Conservation (phyloP, 1,140 invertebrate genomes). For the Drosophila repleta region DNA sequence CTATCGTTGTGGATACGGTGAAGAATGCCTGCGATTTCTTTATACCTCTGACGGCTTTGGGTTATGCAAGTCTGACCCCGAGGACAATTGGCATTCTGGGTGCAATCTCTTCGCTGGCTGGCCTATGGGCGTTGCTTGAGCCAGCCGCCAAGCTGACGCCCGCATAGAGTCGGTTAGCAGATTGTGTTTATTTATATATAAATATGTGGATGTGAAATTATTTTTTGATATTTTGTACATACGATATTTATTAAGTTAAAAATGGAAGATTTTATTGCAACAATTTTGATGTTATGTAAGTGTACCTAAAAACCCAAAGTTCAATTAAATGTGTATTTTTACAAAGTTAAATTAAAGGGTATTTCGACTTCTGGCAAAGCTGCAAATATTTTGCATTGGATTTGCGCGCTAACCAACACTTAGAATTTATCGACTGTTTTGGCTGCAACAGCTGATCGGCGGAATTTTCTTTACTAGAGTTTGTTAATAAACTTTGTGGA, state of each 20-base stretch:
- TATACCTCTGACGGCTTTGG: slow-evolving; percentile 91
- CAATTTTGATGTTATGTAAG: slow-evolving; percentile 1
- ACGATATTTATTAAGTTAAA: slow-evolving; percentile 46
- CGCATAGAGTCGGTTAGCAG: slow-evolving; percentile 64
- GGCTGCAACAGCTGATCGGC: slow-evolving; percentile 31
- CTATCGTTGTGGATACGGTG: slow-evolving; percentile 90
- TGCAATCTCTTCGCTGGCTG: slow-evolving; percentile 90
- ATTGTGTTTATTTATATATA: slow-evolving; percentile 67
- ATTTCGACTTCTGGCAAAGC: slow-evolving; percentile 33
- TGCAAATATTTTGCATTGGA: neutral
- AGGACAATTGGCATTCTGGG: slow-evolving; percentile 91
- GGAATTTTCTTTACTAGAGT: slow-evolving; percentile 13
- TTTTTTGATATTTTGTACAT: slow-evolving; percentile 30
- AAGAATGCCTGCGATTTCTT: slow-evolving; percentile 95
- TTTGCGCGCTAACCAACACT: slow-evolving; percentile 47
- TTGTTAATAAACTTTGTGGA: slow-evolving; percentile 33
- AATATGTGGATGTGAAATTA: slow-evolving; percentile 27
- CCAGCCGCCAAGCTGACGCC: slow-evolving; percentile 88
- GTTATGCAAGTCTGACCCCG: slow-evolving; percentile 90
- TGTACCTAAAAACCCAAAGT: neutral
- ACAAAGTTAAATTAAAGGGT: neutral
- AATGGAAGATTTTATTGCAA: slow-evolving; percentile 56
- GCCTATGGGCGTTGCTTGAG: slow-evolving; percentile 89
- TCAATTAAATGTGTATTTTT: slow-evolving; percentile 2
- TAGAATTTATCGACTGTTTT: slow-evolving; percentile 24